Conservation (phyloP, 2,888 invertebrate species). For the Ischnus inquisitorius region DNA sequence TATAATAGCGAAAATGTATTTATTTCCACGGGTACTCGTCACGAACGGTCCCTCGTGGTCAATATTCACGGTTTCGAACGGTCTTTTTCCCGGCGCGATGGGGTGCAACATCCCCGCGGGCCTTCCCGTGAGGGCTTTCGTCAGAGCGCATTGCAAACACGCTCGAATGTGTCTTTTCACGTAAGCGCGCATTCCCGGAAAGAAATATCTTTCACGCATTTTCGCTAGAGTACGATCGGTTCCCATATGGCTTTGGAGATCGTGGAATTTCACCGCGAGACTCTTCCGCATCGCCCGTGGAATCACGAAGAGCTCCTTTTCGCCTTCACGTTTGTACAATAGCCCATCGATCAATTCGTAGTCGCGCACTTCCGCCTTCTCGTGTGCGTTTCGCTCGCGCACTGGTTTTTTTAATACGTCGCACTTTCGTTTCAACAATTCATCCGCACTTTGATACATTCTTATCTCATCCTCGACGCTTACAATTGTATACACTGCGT, state of each 20-base stretch:
- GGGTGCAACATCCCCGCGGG: too few relatives aligned
- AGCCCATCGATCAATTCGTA: slow-evolving; percentile 15
- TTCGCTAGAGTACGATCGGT: slow-evolving; percentile 9
- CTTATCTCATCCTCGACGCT: slow-evolving; percentile 31
- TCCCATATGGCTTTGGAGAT: neutral
- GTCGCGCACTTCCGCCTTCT: slow-evolving; percentile 29
- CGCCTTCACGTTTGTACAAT: slow-evolving; percentile 28
- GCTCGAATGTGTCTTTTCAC: slow-evolving; percentile 30
- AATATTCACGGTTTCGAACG: too few relatives aligned
- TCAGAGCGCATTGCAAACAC: too few relatives aligned
- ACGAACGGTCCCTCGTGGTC: slow-evolving; percentile 67
- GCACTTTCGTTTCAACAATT: slow-evolving; percentile 6
- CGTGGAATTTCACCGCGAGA: slow-evolving; percentile 51
- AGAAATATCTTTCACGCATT: slow-evolving; percentile 4
- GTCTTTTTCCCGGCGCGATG: too few relatives aligned
- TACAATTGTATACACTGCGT: slow-evolving; percentile 50
- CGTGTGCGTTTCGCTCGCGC: slow-evolving; percentile 15
- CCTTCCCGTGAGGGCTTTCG: too few relatives aligned
- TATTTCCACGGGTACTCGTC: slow-evolving; percentile 49
- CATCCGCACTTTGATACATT: slow-evolving; percentile 29
- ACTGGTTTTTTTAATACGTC: slow-evolving; percentile 15
- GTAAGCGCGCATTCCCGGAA: slow-evolving; percentile 3
- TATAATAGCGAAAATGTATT: slow-evolving; percentile 54
- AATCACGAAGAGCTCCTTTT: slow-evolving; percentile 47
- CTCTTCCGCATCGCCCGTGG: slow-evolving; percentile 47